These are phyloP conservation scores for Scytalopus superciliaris DNA, from an alignment of 2,113 vertebrate genomes.

Conservation along the genomic window DNA sequence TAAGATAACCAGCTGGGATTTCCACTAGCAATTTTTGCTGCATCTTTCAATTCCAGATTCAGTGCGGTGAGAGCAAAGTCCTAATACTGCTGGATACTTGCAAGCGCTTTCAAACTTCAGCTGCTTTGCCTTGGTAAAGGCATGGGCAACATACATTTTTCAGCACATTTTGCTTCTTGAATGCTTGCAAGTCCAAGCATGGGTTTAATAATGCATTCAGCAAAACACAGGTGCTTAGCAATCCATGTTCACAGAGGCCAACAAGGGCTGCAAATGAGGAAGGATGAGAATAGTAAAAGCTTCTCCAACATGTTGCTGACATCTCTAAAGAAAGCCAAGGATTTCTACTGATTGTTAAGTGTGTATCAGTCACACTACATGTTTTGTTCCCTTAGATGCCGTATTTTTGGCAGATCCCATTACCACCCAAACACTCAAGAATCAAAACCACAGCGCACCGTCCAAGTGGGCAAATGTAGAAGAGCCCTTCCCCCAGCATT, in stretches of 20 bases:
- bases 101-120: background rate
- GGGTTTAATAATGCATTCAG: background rate
- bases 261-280: background rate
- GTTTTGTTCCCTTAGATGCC: conserved; percentile 11
- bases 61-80: background rate
- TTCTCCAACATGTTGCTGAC: background rate
- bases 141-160: background rate
- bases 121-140: background rate
- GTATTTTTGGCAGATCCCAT: background rate
- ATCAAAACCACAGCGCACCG: background rate
- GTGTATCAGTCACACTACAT: conserved; percentile 2
- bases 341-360: conserved; percentile 17
- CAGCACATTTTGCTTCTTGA: background rate
- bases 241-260: background rate
- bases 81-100: background rate
- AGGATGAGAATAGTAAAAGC: background rate
- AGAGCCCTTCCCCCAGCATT: background rate
- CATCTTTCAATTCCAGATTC: background rate
- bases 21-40: background rate
- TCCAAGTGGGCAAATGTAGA: background rate
- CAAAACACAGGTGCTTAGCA: conserved; percentile 9
- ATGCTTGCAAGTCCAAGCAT: background rate
- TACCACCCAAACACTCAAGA: background rate
- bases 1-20: background rate
- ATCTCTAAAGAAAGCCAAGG: background rate